Evolutionary conservation across 2,113 vertebrate species (phyloP), one percentile per base, ranked within the genome.

Genomic region (Caloenas nicobarica): DNA sequence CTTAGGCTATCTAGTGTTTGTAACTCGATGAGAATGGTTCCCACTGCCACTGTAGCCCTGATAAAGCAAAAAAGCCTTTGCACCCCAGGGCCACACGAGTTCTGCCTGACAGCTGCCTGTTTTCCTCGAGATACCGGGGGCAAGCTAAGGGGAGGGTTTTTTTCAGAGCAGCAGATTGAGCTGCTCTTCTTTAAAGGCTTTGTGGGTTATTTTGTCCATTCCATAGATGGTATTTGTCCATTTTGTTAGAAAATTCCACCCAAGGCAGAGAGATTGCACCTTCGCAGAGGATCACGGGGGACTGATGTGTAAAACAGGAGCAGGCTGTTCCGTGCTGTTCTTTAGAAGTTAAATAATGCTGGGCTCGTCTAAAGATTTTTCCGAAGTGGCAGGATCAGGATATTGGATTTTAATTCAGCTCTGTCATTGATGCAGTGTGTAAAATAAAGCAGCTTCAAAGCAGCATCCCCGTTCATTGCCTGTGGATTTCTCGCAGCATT

Each of bases 1-100:
- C 94, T 94, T 97, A 95, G 87, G 73, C 89, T 95, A 42, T 89
- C 93, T 90, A 83, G 93, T 74, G 26, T 97, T 96, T 95, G 93
- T 96, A 93, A 85, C 77, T 91, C 16, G 9, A 77, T 5, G 69
- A 76, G 92, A 92, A 69, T 36, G 88, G 92, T 93, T 97, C 91
- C 94, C 91, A 96, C 95, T 95, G 94, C 96, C 95, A 77, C 69
- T 80, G 81, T 87, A 91, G 94, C 87, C 91, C 91, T 81, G 76
- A 86, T 74, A 82, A 93, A 93, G 96, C 96, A 96, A 96, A 95
- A 92, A 95, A 94, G 61, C 84, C 90, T 95, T 95, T 96, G 85
- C 95, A 42, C 74, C 94, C 91, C 91, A 82, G 86, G 94, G 82
- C 91, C 71, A 50, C 77, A 8, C 16, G 34, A 71, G 64, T 81